These are phyloP conservation scores for Amphimallon solstitiale DNA, from an alignment of 2,888 invertebrate species.

Conservation along the genomic window DNA sequence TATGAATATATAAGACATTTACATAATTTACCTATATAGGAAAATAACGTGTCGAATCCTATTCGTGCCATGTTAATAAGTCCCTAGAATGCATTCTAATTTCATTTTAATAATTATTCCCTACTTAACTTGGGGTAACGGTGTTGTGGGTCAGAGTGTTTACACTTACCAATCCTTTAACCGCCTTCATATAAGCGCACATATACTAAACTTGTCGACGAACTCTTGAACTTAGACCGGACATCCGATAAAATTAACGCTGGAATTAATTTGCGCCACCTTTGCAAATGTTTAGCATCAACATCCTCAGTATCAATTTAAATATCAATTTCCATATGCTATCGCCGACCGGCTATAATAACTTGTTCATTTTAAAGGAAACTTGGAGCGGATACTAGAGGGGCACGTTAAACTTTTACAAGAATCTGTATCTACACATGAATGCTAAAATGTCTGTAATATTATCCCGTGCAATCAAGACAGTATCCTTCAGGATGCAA, in stretches of 20 bases:
- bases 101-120: too few relatives aligned
- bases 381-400: conserved; percentile 7
- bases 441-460: too few relatives aligned
- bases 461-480: too few relatives aligned
- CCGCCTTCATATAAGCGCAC: background rate
- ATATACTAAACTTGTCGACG: background rate
- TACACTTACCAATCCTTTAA: background rate
- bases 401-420: conserved; percentile 13
- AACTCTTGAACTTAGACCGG: conserved; percentile 12
- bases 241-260: conserved; percentile 30
- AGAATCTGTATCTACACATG: background rate
- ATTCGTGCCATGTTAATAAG: too few relatives aligned
- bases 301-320: conserved; percentile 29
- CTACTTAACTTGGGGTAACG: too few relatives aligned
- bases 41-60: too few relatives aligned
- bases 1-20: too few relatives aligned
- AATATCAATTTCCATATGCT: conserved; percentile 26
- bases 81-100: too few relatives aligned
- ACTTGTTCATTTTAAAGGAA: conserved; percentile 9
- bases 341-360: background rate
- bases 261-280: conserved; percentile 23
- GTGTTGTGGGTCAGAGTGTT: too few relatives aligned
- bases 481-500: too few relatives aligned
- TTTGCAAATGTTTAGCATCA: conserved; percentile 19
- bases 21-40: too few relatives aligned